Percentiles rank a stretch among this genome's conserved stretches.
Conservation (phyloP, 2,888 invertebrate species). For the Mimumesa dahlbomi region DNA sequence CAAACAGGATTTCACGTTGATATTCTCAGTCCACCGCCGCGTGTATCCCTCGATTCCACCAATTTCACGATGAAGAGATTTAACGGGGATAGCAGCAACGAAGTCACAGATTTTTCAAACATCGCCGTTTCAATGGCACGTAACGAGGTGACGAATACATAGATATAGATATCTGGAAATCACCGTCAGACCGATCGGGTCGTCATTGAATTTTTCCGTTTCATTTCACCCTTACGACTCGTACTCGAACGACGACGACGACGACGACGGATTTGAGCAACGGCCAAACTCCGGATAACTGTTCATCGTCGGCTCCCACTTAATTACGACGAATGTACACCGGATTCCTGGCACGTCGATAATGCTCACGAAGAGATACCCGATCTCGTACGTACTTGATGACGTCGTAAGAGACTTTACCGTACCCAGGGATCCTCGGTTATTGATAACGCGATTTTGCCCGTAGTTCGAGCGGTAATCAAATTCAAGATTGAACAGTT, state of each 20-base stretch:
- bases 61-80: too few relatives aligned
- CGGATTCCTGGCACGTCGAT: conserved; percentile 50
- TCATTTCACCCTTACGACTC: neutral
- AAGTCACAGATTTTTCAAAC: too few relatives aligned
- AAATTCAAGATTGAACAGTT: too few relatives aligned
- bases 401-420: conserved; percentile 48
- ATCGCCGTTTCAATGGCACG: too few relatives aligned
- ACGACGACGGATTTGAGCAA: neutral
- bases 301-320: conserved; percentile 33
- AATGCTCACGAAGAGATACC: conserved; percentile 41
- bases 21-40: too few relatives aligned
- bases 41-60: too few relatives aligned
- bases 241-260: too few relatives aligned
- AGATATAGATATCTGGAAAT: too few relatives aligned
- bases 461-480: too few relatives aligned
- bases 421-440: conserved; percentile 40
- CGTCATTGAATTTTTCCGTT: conserved; percentile 10
- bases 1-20: too few relatives aligned
- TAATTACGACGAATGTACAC: conserved; percentile 53
- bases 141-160: neutral
- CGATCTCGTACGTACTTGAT: conserved; percentile 41
- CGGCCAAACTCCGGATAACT: conserved; percentile 11
- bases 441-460: conserved; percentile 45
- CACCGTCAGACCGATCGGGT: conserved; percentile 7
- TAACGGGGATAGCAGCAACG: too few relatives aligned